Conservation (phyloP, 2,113 vertebrate genomes). For the Etheostoma cragini region DNA sequence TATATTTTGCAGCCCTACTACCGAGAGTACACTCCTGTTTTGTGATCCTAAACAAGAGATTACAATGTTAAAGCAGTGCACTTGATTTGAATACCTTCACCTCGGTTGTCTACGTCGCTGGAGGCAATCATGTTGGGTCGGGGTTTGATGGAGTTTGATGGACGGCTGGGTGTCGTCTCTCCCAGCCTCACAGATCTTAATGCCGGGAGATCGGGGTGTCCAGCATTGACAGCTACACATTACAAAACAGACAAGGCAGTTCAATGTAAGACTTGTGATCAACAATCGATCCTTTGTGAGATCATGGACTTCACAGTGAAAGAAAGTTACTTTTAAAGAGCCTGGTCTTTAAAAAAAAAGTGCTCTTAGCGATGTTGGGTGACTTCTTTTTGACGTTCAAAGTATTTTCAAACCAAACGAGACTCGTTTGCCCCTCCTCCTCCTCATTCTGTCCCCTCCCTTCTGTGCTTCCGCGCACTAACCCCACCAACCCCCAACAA, state of each 20-base stretch:
- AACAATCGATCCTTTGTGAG: neutral
- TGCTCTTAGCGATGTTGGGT: no score
- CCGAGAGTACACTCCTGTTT: neutral
- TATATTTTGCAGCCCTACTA: no score
- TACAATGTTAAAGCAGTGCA: neutral
- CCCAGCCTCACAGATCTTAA: conserved; percentile 43
- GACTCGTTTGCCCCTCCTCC: no score
- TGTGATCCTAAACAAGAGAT: neutral
- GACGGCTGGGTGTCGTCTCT: conserved; percentile 8
- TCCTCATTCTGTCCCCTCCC: no score
- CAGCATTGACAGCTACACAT: conserved; percentile 29
- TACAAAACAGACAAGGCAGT: neutral
- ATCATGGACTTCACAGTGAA: neutral
- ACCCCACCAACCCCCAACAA: no score
- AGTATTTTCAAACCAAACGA: no score
- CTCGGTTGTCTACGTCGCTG: conserved; percentile 62
- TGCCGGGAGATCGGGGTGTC: conserved; percentile 12
- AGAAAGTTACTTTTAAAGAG: no score
- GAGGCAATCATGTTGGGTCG: conserved; percentile 62
- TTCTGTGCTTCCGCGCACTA: no score
- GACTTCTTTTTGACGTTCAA: no score
- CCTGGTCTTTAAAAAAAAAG: neutral
- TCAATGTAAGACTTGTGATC: neutral
- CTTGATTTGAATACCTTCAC: conserved; percentile 49
- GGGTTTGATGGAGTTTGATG: conserved; percentile 9